Conservation (phyloP, 1,140 invertebrate species). For the Proctacanthus coquilletti region DNA sequence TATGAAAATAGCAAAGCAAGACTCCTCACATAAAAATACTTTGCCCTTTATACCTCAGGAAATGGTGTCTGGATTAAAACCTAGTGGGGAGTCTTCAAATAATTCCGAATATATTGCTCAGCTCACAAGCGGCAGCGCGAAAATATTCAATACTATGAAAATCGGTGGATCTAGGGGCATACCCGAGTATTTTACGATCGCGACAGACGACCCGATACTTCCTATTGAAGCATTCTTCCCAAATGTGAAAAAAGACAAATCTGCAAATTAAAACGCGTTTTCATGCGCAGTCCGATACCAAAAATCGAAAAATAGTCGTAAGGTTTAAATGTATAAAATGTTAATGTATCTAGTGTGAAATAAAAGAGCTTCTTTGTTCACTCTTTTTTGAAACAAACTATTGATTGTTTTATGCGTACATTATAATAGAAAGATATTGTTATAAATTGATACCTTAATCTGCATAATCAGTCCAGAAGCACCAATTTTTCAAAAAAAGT, state of each 20-base stretch:
- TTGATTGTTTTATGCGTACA: too few relatives aligned
- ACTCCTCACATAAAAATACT: slow-evolving; percentile 24
- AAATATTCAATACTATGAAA: slow-evolving; percentile 31
- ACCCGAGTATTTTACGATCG: slow-evolving; percentile 43
- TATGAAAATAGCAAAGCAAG: slow-evolving; percentile 36
- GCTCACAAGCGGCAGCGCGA: slow-evolving; percentile 40
- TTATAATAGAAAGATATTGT: too few relatives aligned
- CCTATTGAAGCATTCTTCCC: slow-evolving; percentile 46
- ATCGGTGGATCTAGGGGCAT: slow-evolving; percentile 31
- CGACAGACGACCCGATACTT: slow-evolving; percentile 43
- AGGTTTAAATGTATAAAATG: too few relatives aligned
- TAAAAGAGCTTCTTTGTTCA: too few relatives aligned
- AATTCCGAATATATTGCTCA: slow-evolving; percentile 41
- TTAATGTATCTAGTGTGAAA: too few relatives aligned
- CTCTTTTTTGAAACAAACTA: too few relatives aligned
- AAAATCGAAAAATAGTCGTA: too few relatives aligned
- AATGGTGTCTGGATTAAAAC: slow-evolving; percentile 2
- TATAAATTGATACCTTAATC: too few relatives aligned
- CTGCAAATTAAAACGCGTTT: too few relatives aligned
- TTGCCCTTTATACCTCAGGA: neutral
- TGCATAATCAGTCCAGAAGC: too few relatives aligned
- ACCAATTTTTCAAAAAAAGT: too few relatives aligned
- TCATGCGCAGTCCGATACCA: too few relatives aligned
- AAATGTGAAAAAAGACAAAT: slow-evolving; percentile 39
- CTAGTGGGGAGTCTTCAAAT: slow-evolving; percentile 30